Conservation (phyloP, 2,888 invertebrate species). For the Hedychridium roseum region DNA sequence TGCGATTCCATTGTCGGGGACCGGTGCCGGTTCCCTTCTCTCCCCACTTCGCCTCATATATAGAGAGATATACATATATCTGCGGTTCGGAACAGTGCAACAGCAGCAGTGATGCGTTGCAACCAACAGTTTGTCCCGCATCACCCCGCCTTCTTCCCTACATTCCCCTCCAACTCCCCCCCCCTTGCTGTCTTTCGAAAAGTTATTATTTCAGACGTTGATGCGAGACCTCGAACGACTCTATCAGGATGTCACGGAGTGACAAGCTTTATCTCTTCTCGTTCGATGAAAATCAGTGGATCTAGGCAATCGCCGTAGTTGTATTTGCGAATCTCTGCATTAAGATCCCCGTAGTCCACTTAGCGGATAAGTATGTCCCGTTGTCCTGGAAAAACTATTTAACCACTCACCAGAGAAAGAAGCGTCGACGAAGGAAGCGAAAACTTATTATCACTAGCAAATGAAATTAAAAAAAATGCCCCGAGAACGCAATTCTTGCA, state of each 20-base stretch:
- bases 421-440: too few species aligned
- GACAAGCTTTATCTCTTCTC: too few species aligned
- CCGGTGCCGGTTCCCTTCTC: slow-evolving; percentile 15
- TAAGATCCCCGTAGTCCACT: too few species aligned
- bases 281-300: too few species aligned
- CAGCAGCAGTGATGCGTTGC: not conserved
- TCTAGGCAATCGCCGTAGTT: too few species aligned
- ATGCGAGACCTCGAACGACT: slow-evolving; percentile 3
- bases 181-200: not conserved
- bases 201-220: not conserved
- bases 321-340: too few species aligned
- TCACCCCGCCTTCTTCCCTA: not conserved
- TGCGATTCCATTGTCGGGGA: slow-evolving; percentile 53
- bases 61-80: too few species aligned
- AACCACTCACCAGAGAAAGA: too few species aligned
- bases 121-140: not conserved
- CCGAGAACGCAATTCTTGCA: too few species aligned
- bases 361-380: too few species aligned
- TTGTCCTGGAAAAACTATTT: too few species aligned
- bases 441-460: not conserved
- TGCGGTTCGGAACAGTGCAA: too few species aligned
- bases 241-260: slow-evolving; percentile 2
- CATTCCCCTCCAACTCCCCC: not conserved
- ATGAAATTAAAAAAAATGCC: not conserved
- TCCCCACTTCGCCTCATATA: not conserved